These are phyloP conservation scores for Macrosoma leucophasiata DNA, from an alignment of 2,888 invertebrate species.

Conservation along the genomic window DNA sequence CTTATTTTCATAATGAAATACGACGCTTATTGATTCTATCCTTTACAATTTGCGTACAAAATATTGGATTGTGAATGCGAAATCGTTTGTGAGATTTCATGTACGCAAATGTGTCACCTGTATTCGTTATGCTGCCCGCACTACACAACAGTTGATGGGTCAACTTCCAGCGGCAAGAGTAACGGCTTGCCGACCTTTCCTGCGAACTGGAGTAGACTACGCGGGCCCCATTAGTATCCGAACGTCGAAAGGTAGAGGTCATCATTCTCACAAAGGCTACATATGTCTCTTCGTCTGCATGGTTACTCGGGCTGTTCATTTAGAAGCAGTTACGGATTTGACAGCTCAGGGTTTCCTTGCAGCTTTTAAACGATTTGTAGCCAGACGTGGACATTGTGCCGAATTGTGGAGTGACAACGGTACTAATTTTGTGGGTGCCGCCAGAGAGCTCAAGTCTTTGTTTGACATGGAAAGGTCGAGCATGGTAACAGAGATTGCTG, in stretches of 20 bases:
- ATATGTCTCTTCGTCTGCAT: constrained; percentile 19
- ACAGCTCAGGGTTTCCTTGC: constrained; percentile 26
- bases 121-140: constrained; percentile 5
- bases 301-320: constrained; percentile 26
- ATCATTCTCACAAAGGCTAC: constrained; percentile 9
- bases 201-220: constrained; percentile 14
- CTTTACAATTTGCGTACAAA: constrained; percentile 10
- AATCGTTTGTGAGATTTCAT: constrained; percentile 7
- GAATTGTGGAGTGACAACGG: constrained; percentile 23
- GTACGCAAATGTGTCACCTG: constrained; percentile 11
- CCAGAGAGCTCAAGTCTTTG: constrained; percentile 12
- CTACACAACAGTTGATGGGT: constrained; percentile 16
- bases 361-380: constrained; percentile 21
- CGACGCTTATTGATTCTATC: too few species aligned
- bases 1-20: too few species aligned
- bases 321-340: constrained; percentile 29
- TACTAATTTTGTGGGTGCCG: constrained; percentile 22
- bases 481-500: constrained; percentile 15
- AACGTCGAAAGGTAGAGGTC: constrained; percentile 13
- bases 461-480: constrained; percentile 5
- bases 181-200: constrained; percentile 10
- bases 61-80: constrained; percentile 16
- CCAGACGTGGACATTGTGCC: constrained; percentile 18
- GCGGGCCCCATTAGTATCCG: constrained; percentile 16
- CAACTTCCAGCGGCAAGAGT: constrained; percentile 13